Conservation (phyloP, 2,888 invertebrate genomes). For the Hipparchia semele region DNA sequence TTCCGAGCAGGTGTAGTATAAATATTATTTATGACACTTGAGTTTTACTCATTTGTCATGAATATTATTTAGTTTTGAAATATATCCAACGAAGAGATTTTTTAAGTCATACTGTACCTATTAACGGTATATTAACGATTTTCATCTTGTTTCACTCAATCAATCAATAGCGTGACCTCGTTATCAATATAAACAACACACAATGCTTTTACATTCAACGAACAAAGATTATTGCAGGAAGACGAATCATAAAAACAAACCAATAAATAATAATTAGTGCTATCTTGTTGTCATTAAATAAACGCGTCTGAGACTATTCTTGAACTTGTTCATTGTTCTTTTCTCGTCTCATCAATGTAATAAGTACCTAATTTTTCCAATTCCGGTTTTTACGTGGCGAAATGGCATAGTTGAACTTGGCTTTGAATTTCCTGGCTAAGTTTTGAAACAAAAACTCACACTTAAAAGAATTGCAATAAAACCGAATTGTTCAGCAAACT, state of each 20-base stretch:
- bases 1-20: no score
- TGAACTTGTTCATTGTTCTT: conserved; percentile 16
- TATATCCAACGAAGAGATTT: no score
- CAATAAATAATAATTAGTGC: conserved; percentile 24
- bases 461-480: no score
- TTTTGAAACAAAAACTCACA: neutral
- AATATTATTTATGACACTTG: no score
- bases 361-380: neutral
- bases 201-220: conserved; percentile 47
- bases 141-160: conserved; percentile 33
- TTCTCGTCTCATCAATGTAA: neutral
- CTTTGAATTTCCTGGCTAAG: neutral
- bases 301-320: conserved; percentile 16
- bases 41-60: no score
- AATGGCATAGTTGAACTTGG: neutral
- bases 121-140: neutral
- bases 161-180: conserved; percentile 55
- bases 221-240: conserved; percentile 30
- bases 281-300: conserved; percentile 17
- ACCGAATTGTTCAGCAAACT: no score
- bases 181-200: conserved; percentile 58
- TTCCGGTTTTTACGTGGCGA: neutral
- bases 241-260: conserved; percentile 29
- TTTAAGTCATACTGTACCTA: no score
- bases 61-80: no score